Evolutionary conservation across 2,113 vertebrate genomes (phyloP).

Genomic region (Scophthalmus maximus): DNA sequence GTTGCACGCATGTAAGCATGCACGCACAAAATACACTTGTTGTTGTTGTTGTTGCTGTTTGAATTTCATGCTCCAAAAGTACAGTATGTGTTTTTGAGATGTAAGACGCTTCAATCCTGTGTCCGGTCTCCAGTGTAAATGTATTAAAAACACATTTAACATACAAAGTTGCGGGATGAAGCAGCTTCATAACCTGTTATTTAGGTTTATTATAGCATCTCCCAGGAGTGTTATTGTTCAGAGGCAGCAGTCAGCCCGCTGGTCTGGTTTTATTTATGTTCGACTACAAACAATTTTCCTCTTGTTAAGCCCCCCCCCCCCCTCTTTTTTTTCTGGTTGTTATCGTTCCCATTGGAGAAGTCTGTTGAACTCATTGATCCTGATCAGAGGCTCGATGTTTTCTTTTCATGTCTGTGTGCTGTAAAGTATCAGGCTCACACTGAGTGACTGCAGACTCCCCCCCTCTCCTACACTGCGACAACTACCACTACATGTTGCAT

Average conservation of each 20-base stretch:
- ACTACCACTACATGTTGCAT: conserved; percentile 13
- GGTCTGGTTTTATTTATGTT: conserved; percentile 13
- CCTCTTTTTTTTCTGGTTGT: conserved; percentile 7
- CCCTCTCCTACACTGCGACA: background rate
- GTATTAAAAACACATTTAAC: background rate
- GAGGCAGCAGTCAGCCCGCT: background rate
- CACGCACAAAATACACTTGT: background rate
- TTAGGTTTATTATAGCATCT: conserved; percentile 33
- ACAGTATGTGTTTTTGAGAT: conserved; percentile 16
- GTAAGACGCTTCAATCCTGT: background rate
- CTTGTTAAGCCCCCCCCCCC: background rate
- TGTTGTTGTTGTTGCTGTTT: background rate
- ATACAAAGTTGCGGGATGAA: conserved; percentile 8
- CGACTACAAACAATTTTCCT: conserved; percentile 37
- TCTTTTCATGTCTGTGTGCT: conserved; percentile 39
- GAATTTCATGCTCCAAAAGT: conserved; percentile 8
- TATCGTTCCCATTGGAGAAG: conserved; percentile 23
- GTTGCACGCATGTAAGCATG: too few species aligned
- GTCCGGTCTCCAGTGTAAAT: conserved; percentile 8
- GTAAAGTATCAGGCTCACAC: conserved; percentile 36
- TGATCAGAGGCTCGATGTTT: conserved; percentile 30
- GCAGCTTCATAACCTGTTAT: conserved; percentile 36
- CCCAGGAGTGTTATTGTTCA: conserved; percentile 17
- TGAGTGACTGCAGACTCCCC: conserved; percentile 28
- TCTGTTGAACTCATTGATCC: conserved; percentile 48